Conservation (phyloP, 2,797 vertebrate species). For the Oceanodroma leucorhoa region DNA sequence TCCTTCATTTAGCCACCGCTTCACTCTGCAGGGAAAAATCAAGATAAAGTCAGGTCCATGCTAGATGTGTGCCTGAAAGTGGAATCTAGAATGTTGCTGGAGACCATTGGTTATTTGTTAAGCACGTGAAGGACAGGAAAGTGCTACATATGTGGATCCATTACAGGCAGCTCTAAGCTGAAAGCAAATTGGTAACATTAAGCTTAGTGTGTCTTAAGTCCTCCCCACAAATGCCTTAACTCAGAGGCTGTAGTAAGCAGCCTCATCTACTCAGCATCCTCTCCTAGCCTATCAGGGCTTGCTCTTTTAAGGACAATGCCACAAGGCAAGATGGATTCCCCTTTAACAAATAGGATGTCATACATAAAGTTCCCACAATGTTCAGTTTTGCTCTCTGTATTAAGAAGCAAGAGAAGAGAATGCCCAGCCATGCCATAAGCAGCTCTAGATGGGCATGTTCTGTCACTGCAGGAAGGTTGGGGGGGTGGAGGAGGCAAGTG, state of each 20-base stretch:
- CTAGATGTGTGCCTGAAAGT: not conserved
- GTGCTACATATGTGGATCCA: fast-evolving
- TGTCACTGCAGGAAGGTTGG: not conserved
- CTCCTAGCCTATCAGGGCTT: not conserved
- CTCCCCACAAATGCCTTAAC: not conserved
- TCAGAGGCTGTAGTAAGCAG: not conserved
- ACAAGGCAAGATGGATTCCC: not conserved
- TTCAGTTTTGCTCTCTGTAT: not conserved
- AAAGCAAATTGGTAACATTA: not conserved
- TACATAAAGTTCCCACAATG: not conserved
- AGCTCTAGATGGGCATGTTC: not conserved
- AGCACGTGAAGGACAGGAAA: not conserved
- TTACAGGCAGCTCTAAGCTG: not conserved
- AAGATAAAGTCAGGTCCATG: not conserved
- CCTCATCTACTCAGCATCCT: not conserved
- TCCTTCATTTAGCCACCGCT: not conserved
- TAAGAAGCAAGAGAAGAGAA: not conserved
- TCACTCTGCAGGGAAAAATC: not conserved
- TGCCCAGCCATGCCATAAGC: fast-evolving
- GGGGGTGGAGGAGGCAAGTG: not conserved
- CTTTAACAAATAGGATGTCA: not conserved
- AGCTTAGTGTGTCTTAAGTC: too few relatives aligned
- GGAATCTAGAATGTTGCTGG: not conserved
- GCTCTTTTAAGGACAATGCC: not conserved
- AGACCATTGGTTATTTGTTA: not conserved